Base-by-base conservation (phyloP, 2,797 vertebrate genomes). In the Buceros bicornis region DNA sequence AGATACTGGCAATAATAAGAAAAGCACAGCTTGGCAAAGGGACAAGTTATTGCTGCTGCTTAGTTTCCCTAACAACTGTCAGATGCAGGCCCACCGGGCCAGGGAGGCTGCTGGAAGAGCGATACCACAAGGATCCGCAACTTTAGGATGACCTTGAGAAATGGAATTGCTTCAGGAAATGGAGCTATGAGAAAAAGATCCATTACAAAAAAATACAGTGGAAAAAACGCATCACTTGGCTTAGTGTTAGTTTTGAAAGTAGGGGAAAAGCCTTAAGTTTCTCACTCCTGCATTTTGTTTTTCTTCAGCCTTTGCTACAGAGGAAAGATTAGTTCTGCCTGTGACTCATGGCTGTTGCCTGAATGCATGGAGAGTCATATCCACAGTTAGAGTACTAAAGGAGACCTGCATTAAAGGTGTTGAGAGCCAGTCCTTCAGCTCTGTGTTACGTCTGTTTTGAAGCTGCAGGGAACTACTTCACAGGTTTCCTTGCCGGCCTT, bases 191-290 rank as follows among this genome's bases (percentile, higher is more conserved):
- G 87, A 82, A 91, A 95, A 50, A 87, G 57, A 69, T 57, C 50
- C 13, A 14, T 51, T 70, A 33, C 7, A n/a, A 33, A 48, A 74
- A 69, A 81, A 48, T 1, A 57, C 62, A 48, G 64, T 60, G 89
- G 84, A 92, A 84, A 95, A 87, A 85, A 82, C 45, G 56, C 64
- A 91, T 85, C 76, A 61, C 74, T 95, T 94, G 89, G 87, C 93
- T 87, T 65, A 57, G 51, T 5, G 77, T 71, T 91, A 43, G 33
- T 61, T 93, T 89, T 82, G 67, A 51, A 87, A 85, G 71, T 10
- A 91, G 35, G 37, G 42, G 8, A 80, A 85, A 73, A 90, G 77
- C 47, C 43, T 82, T 18, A 69, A 33, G 51, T 65, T 70, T 91
- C 87, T 94, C 40, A 13, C 45, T 92, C 19, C 26, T 71, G 67